Evolutionary conservation across 2,888 invertebrate species (phyloP), one percentile per base, ranked within the genome.

Genomic region (Apamea sordens): DNA sequence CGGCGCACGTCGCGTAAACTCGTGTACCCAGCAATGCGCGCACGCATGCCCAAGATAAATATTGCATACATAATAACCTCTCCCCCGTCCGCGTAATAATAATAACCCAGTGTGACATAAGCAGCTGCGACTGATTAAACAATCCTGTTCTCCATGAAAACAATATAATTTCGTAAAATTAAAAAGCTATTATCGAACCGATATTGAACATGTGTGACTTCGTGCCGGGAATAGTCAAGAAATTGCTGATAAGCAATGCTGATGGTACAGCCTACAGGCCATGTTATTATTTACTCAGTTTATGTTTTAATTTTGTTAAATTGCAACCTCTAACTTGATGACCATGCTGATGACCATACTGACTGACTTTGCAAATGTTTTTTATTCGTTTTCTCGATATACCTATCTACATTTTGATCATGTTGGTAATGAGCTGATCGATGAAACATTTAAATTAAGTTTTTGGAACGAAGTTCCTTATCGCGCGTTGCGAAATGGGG

Each of bases 51-150:
- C 86, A 91, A 94, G 91, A 93, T 93, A 93, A 94, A 93, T 91
- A 94, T 92, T 93, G 90, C 91, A 92, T 92, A 92, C 90, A 88
- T 90, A 92, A 92, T 91, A 86, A 86, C 90, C 86, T 85, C 86
- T 87, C 87, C 87, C 77, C 73, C 80, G 76, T 65, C 70, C 53
- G 69, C 77, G 82, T 87, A 85, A 89, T 86, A 89, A 87, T 87
- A 85, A 89, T 86, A 89, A 87, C 79, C 88, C 80, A 76, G 83
- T 91, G 89, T 88, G 88, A 88, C 85, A 85, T 83, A 85, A 89
- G 85, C 93, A 94, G 91, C 91, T 93, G 93, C 89, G 59, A 78
- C 86, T 92, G 91, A 93, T 94, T 92, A 92, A 92, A 92, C 91
- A 92, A 93, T 92, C 89, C 85, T 85, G 90, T 89, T 81, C 84